Base-by-base conservation (phyloP, 2,113 vertebrate species). In the Ifrita kowaldi region DNA sequence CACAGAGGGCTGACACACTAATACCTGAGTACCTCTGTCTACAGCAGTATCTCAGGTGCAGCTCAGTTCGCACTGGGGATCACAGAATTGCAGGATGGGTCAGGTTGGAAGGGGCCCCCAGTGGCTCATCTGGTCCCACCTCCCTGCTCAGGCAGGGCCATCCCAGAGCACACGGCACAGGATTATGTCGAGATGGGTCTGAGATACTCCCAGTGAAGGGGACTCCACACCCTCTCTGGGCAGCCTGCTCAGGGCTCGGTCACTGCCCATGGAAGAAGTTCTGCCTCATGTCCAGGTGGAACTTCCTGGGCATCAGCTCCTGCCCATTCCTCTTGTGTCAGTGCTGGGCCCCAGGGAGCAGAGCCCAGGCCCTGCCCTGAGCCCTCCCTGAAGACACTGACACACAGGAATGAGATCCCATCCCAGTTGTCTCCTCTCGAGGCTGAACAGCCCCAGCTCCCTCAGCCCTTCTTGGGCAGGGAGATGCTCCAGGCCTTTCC, bases 341-440 rank as follows among this genome's bases (percentile, higher is more conserved):
- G 7, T 22, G 76, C 32, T 64, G 42, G 18, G 57, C 20, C 17
- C 9, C 2, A 3, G 7, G 18, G 32, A 70, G 42, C 67, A 88
- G 35, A 71, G 42, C 35, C 35, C 55, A 42, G 17, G 37, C 59
- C 49, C 42, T 27, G 39, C 33, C 60, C 47, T 23, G 39, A 69
- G 53, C 19, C 19, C 12, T 28, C 37, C 39, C 33, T 33, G 26
- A 35, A 64, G 57, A 56, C 65, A 71, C 5, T 33, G 28, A 27
- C 19, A 39, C 47, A 55, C 20, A 71, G 3, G 41, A 71, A 42
- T 13, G 42, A 42, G 35, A 27, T 13, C 44, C 12, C 15, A 27
- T 28, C 76, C 37, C 67, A 73, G 50, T 0, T 46, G 7, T 23
- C 42, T 64, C 21, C 18, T 37, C 32, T 42, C 0, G 0, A 71